Evolutionary conservation across 1,140 invertebrate genomes (phyloP), one percentile per base, ranked within the genome.

Genomic region (Drosophila tsacasi): DNA sequence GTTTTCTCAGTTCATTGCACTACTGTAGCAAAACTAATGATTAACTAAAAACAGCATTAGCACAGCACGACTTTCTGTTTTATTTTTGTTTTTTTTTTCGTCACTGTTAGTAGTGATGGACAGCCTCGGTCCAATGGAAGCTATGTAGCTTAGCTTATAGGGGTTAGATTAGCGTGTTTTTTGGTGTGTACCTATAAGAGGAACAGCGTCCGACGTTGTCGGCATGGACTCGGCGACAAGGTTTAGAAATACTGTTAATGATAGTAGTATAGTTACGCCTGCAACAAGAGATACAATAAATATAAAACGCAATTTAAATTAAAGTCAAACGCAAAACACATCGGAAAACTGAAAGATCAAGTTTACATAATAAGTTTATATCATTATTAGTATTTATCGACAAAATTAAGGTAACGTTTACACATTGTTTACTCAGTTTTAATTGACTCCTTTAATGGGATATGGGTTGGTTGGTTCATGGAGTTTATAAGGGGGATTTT

Each of bases 181-280:
- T 52, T 52, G 35, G 63, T 90, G 92, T 93, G 93, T 94, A 94
- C 94, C 95, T 95, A 95, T 95, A 89, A 95, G 94, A 87, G 95
- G 95, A 91, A 98, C 96, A 91, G 97, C 97, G 93, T 98, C 97
- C 92, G 97, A 98, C 69, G 97, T 97, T 80, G 97, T 96, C 90
- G 97, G 97, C 95, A 98, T 96, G 92, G 96, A 97, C 95, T 98
- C 97, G 83, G 97, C 97, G 83, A 98, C 97, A 94, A 98, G 96
- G 95, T 97, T 97, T 94, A 97, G 95, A 96, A 99, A 99, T 93
- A 99, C 98, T 94, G 98, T 99, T 95, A 99, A 96, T 94, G 98
- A 99, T 94, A 99, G 97, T 93, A 99, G 96, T 94, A 99, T 99
- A 93, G 98, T 99, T 93, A 99, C 98, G 95, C 98, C 98, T 99